Conservation (phyloP, 2,888 invertebrate species). For the Beris chalybata region DNA sequence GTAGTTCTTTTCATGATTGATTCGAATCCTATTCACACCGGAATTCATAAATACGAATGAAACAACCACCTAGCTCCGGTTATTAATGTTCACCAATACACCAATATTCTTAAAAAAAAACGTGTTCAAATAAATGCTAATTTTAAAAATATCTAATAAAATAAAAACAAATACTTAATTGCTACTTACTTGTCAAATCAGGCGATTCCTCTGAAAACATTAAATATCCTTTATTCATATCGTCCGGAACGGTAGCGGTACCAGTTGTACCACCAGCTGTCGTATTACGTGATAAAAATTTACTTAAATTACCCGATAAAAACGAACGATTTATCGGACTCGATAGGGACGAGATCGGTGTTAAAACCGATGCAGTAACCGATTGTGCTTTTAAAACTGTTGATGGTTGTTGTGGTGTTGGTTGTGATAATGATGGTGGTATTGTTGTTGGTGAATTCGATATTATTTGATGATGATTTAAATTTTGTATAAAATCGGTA, state of each 20-base stretch:
- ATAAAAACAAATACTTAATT: constrained; percentile 2
- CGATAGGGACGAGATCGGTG: constrained; percentile 42
- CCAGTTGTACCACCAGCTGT: constrained; percentile 15
- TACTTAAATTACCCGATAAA: constrained; percentile 11
- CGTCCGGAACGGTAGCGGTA: constrained; percentile 67
- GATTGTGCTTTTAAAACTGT: constrained; percentile 45
- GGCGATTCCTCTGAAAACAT: constrained; percentile 83
- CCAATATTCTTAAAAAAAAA: background rate
- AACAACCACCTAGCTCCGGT: background rate
- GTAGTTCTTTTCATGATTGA: too few relatives aligned
- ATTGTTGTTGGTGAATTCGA: constrained; percentile 10
- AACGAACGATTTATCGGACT: constrained; percentile 26
- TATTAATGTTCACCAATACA: background rate
- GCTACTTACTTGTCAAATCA: constrained; percentile 80
- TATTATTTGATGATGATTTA: constrained; percentile 5
- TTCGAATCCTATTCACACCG: too few relatives aligned
- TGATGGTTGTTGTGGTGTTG: constrained; percentile 22
- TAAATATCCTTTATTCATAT: constrained; percentile 92
- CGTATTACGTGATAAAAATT: constrained; percentile 2
- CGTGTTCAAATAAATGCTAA: background rate
- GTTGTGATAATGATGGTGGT: constrained; percentile 35
- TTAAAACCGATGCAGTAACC: constrained; percentile 49
- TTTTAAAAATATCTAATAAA: too few relatives aligned
- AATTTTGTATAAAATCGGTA: constrained; percentile 30
- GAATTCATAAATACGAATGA: too few relatives aligned